Percentiles rank a stretch among this genome's conserved stretches.
phyloP scores from a whole-genome alignment of 2,888 invertebrate species.

The Melikaiella ostensackeni region DNA sequence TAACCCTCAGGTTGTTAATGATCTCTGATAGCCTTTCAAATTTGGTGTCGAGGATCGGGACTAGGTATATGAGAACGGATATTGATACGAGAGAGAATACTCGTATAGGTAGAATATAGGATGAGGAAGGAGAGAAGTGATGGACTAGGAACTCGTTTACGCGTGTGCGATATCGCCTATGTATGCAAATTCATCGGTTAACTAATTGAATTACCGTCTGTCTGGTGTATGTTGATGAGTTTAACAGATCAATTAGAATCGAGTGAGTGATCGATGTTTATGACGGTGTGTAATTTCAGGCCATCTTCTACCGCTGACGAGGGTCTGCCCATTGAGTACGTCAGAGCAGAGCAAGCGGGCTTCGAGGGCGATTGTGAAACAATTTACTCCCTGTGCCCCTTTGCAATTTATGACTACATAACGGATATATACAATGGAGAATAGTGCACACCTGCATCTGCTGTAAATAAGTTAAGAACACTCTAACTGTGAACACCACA shows the following conservation, averaged over 20 bases:
- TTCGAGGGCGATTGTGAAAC: constrained; percentile 56
- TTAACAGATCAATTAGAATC: constrained; percentile 47
- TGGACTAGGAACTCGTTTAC: constrained; percentile 37
- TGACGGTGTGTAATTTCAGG: constrained; percentile 58
- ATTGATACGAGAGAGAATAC: constrained; percentile 10
- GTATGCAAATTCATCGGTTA: constrained; percentile 53
- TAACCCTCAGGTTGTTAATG: not conserved
- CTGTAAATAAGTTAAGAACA: constrained; percentile 37
- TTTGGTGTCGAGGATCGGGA: not conserved
- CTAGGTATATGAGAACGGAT: constrained; percentile 18
- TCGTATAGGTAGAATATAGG: not conserved
- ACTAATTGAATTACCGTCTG: constrained; percentile 56
- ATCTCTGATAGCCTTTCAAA: constrained; percentile 11
- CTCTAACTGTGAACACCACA: constrained; percentile 10
- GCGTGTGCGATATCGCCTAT: constrained; percentile 21
- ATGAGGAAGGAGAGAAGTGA: constrained; percentile 5
- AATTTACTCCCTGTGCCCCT: constrained; percentile 64
- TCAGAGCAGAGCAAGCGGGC: constrained; percentile 56
- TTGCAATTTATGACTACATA: constrained; percentile 69
- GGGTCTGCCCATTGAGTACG: constrained; percentile 61
- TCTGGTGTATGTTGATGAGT: constrained; percentile 51
- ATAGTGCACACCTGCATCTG: constrained; percentile 38
- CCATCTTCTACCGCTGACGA: constrained; percentile 65
- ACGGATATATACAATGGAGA: constrained; percentile 50
- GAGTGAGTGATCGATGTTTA: constrained; percentile 50